phyloP scores from a whole-genome alignment of 2,113 vertebrate genomes.

The Apaloderma vittatum region DNA sequence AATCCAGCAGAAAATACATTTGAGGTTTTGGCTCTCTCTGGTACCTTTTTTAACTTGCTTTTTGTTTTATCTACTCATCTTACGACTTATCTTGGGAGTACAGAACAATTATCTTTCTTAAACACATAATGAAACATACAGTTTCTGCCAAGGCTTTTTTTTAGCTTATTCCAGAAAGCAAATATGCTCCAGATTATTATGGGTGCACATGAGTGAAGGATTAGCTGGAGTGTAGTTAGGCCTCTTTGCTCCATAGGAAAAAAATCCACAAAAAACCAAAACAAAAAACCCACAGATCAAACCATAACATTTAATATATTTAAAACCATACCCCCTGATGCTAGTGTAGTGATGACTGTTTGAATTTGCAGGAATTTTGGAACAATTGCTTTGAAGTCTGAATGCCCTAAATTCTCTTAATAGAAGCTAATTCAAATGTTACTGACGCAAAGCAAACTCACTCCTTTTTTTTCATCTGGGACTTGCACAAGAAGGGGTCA shows the following conservation, averaged over 20 bases:
- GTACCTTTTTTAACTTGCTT: not conserved
- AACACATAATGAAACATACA: not conserved
- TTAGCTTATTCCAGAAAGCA: not conserved
- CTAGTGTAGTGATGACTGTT: not conserved
- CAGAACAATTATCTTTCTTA: not conserved
- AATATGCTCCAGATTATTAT: not conserved
- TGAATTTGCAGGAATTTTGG: not conserved
- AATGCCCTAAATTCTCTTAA: not conserved
- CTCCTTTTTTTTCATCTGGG: not conserved
- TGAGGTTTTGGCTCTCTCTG: not conserved
- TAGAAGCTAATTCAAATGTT: not conserved
- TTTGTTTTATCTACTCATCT: not conserved
- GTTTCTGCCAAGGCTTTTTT: not conserved
- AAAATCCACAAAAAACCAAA: not conserved
- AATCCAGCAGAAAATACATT: not conserved
- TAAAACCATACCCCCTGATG: not conserved
- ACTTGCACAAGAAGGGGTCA: not conserved
- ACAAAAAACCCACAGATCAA: not conserved
- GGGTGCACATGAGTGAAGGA: not conserved
- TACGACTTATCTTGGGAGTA: not conserved
- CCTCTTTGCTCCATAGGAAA: not conserved
- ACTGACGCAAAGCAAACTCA: not conserved
- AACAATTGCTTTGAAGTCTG: not conserved
- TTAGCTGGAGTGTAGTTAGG: not conserved
- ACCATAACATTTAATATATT: not conserved